A percentile compares a stretch with the other conserved stretches of the same genome.
Conservation (phyloP, 1,140 invertebrate genomes). For the Caenorhabditis elegans region WBcel235 BX284604.4:6929001-6929500, state of each 20-base stretch:
- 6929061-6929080: too few species aligned
- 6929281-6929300: constrained; percentile 1
- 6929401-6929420: constrained; percentile 32
- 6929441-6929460: constrained; percentile 42
- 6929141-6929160: not conserved
- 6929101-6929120: not conserved
- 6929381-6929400: too few species aligned
- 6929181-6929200: too few species aligned
- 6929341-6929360: not conserved
- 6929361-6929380: not conserved
- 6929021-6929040: not conserved
- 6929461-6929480: constrained; percentile 61
- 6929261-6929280: constrained; percentile 4
- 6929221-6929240: not conserved
- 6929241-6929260: not conserved
- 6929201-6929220: not conserved
- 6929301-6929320: constrained; percentile 37
- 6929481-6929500: constrained; percentile 63
- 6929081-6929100: not conserved
- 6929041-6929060: too few species aligned
- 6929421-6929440: constrained; percentile 46
- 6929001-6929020: not conserved
- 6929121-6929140: not conserved
- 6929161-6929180: too few species aligned
- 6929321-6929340: constrained; percentile 54